Evolutionary conservation across 2,888 invertebrate genomes (phyloP).

Genomic region (Tortricodes alternella): DNA sequence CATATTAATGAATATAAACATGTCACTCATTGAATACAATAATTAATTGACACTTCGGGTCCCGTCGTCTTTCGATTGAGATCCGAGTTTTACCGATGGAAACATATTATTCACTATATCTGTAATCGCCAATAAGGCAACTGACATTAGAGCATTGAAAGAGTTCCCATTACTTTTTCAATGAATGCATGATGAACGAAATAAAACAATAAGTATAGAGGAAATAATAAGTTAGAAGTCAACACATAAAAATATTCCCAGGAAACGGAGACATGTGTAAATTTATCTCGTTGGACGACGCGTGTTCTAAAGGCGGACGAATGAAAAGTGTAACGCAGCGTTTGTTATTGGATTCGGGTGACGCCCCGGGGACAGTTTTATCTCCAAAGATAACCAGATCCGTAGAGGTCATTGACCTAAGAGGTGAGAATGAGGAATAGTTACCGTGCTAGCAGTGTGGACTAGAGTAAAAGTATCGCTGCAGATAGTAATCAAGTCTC

Average conservation of each 20-base stretch:
- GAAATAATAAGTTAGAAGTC: conserved; percentile 23
- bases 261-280: conserved; percentile 54
- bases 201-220: conserved; percentile 7
- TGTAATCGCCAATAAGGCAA: neutral
- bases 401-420: conserved; percentile 51
- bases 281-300: conserved; percentile 51
- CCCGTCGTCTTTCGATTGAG: too few species aligned
- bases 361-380: conserved; percentile 57
- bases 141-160: too few species aligned
- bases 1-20: too few species aligned
- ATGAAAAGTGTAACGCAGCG: conserved; percentile 50
- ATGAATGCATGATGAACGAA: neutral
- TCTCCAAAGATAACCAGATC: conserved; percentile 56
- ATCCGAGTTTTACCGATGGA: too few species aligned
- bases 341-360: conserved; percentile 57
- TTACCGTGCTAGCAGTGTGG: conserved; percentile 4
- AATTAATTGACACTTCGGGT: too few species aligned
- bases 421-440: conserved; percentile 35
- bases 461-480: conserved; percentile 22
- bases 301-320: conserved; percentile 53
- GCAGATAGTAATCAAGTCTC: conserved; percentile 37
- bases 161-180: neutral
- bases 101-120: too few species aligned
- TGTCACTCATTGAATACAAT: too few species aligned
- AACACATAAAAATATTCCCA: conserved; percentile 52